Evolutionary conservation across 1,140 invertebrate species (phyloP).

Genomic region (Pachypeltis micranthus): DNA sequence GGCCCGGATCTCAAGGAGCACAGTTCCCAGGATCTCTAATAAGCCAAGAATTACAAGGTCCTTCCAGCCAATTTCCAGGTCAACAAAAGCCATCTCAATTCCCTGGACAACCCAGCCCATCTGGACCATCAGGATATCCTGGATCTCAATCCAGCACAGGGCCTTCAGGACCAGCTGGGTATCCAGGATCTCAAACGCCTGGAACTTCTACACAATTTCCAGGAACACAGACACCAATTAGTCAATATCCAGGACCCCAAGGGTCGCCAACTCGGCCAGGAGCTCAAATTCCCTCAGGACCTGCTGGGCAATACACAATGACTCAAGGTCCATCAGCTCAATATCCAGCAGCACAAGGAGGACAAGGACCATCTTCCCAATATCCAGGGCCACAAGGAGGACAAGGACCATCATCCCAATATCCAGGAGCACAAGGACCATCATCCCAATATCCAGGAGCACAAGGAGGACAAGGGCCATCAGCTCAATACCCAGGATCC

Average conservation of each 20-base stretch:
- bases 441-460: conserved; percentile 25
- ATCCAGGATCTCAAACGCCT: conserved; percentile 23
- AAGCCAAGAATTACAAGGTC: conserved; percentile 27
- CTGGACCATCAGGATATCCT: conserved; percentile 6
- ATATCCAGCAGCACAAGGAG: conserved; percentile 22
- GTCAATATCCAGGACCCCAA: conserved; percentile 23
- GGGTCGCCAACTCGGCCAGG: conserved; percentile 26
- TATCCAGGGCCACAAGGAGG: conserved; percentile 24
- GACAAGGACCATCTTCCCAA: conserved; percentile 16
- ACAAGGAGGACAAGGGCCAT: conserved; percentile 19
- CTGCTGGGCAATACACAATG: conserved; percentile 27
- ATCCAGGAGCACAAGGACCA: conserved; percentile 24
- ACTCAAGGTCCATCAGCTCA: conserved; percentile 24
- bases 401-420: conserved; percentile 24
- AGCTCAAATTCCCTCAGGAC: conserved; percentile 26
- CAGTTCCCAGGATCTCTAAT: conserved; percentile 24
- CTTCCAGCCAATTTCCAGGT: conserved; percentile 22
- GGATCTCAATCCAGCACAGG: not conserved
- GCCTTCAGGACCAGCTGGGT: conserved; percentile 26
- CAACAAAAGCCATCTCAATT: too few species aligned
- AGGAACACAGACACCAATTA: conserved; percentile 23
- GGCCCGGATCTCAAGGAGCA: conserved; percentile 8
- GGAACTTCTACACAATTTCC: not conserved
- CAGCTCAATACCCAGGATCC: conserved; percentile 19
- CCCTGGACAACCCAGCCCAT: conserved; percentile 7